A percentile compares a stretch with the other conserved stretches of the same genome.
Evolutionary conservation across 2,888 invertebrate genomes (phyloP).

Genomic region (Autographa pulchrina): DNA sequence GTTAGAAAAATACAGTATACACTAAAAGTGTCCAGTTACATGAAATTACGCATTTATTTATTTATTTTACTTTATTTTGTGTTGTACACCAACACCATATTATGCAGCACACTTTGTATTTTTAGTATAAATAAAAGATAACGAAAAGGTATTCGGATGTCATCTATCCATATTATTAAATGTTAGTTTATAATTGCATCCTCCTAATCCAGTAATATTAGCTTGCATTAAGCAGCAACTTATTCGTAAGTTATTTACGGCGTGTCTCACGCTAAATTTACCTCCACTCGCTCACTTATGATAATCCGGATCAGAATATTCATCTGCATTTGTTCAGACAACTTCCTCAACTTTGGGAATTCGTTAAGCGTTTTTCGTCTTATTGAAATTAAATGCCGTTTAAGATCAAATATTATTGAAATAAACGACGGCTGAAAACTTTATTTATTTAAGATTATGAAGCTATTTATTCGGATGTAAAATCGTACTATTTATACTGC

Average conservation of each 20-base stretch:
- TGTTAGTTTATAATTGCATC: neutral
- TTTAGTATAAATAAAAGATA: no score
- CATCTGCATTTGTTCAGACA: slow-evolving; percentile 30
- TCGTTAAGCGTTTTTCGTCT: slow-evolving; percentile 18
- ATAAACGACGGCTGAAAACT: neutral
- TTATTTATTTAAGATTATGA: neutral
- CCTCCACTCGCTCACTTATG: slow-evolving; percentile 32
- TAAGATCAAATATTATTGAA: slow-evolving; percentile 1
- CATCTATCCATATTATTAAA: no score
- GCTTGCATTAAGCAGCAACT: neutral
- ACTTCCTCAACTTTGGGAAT: slow-evolving; percentile 25
- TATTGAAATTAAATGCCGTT: slow-evolving; percentile 16
- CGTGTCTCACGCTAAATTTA: neutral
- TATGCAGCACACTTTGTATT: no score
- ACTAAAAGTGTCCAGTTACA: no score
- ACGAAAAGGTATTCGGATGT: no score
- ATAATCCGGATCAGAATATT: slow-evolving; percentile 33
- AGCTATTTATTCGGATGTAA: neutral
- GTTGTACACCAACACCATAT: no score
- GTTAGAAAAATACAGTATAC: no score
- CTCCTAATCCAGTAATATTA: neutral
- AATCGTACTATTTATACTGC: neutral
- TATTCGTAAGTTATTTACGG: slow-evolving; percentile 3
- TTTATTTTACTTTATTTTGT: no score
- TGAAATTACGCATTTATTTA: no score